A percentile compares a stretch with the other conserved stretches of the same genome.
These are phyloP conservation scores for Polietes domitor DNA, from an alignment of 2,888 invertebrate species.

Conservation along the genomic window DNA sequence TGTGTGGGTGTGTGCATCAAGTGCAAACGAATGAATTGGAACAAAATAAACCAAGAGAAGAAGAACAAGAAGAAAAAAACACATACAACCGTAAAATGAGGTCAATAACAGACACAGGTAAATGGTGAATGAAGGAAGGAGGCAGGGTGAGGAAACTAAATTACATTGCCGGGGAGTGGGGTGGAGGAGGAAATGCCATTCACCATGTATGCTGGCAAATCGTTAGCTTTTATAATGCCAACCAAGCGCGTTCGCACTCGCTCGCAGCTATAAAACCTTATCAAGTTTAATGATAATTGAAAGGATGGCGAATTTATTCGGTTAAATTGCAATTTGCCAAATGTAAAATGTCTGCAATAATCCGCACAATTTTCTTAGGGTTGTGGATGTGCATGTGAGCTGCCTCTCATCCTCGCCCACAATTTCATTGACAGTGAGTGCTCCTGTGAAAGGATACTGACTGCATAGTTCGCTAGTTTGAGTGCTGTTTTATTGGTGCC, in stretches of 20 bases:
- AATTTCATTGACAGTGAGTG: not conserved
- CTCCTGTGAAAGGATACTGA: not conserved
- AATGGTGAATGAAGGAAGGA: slow-evolving; percentile 20
- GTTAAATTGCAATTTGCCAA: slow-evolving; percentile 13
- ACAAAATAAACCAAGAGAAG: not conserved
- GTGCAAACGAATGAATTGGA: slow-evolving; percentile 3
- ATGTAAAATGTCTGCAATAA: not conserved
- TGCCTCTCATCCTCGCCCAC: too few species aligned
- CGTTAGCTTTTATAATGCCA: not conserved
- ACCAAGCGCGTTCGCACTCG: not conserved
- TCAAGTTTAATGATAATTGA: slow-evolving; percentile 33
- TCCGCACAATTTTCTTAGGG: not conserved
- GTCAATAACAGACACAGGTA: slow-evolving; percentile 58
- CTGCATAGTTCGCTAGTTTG: not conserved
- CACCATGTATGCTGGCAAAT: not conserved
- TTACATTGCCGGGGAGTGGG: not conserved
- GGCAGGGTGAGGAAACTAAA: not conserved
- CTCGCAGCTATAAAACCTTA: not conserved
- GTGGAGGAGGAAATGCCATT: not conserved
- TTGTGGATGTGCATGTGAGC: not conserved
- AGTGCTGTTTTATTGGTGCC: not conserved
- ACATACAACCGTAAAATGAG: slow-evolving; percentile 32
- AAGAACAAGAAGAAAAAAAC: slow-evolving; percentile 18
- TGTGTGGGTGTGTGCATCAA: slow-evolving; percentile 10
- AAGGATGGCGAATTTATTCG: not conserved